Base-by-base conservation (phyloP, 1,140 invertebrate genomes). In the Leptinotarsa undecemlineata region DNA sequence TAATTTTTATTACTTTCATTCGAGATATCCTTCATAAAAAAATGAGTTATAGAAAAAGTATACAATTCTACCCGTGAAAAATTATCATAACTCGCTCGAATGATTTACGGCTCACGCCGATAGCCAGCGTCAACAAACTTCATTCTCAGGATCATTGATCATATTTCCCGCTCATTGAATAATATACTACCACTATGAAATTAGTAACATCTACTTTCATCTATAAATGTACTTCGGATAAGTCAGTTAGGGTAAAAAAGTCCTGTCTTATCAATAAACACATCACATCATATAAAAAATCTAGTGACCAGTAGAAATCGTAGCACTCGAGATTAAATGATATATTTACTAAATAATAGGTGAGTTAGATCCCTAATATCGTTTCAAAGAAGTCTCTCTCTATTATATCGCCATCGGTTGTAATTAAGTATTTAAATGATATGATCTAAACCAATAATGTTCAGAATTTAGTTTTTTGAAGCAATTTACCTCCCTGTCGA, bases 361-460 rank as follows among this genome's bases (percentile, higher is more conserved):
- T 70, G 47, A 70, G 47, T 70, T 42, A 48, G 20, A 57, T 42
- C 48, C 68, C 68, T 70, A 70, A 70, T 70, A 70, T 72, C 71
- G 17, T 19, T 72, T 72, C 71, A 72, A 33, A 42, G 71, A 72
- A 72, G 26, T 72, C 71, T 48, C 13, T 64, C 33, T 64, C 71
- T 72, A 72, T 72, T 72, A 72, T 72, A 72, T 72, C 57, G 66
- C 73, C 68, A 69, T 70, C 68, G 67, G 68, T 67, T 68, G 73
- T 74, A 74, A 74, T 74, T 74, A 74, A 74, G 66, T 64, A 72
- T 64, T 72, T 72, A 72, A 69, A 74, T 66, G 73, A 74, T 74
- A 74, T 61, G 57, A 74, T 74, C 73, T 74, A 33, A 47, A 69
- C 61, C 62, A 72, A 63, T 72, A 72, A 72, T 64, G 62, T 72